A percentile compares a stretch with the other conserved stretches of the same genome.
These are phyloP conservation scores for Sitta carolinensis DNA, from an alignment of 2,797 vertebrate genomes.

Conservation along the genomic window DNA sequence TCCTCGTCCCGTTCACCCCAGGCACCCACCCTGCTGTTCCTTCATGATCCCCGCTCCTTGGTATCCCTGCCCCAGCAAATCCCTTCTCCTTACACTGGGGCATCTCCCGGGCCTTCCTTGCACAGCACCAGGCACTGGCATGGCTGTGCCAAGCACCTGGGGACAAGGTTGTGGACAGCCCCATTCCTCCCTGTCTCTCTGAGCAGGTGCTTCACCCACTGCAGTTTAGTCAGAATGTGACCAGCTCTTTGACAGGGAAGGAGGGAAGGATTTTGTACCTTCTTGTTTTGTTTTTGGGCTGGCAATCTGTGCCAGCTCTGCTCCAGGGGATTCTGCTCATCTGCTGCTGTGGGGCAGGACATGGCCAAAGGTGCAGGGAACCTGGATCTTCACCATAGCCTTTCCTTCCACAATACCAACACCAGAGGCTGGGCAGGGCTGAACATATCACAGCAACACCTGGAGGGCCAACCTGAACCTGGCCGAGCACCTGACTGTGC, in stretches of 20 bases:
- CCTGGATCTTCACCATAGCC: not conserved
- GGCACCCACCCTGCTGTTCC: not conserved
- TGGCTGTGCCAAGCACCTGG: not conserved
- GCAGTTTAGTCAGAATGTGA: not conserved
- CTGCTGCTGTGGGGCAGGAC: not conserved
- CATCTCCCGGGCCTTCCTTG: not conserved
- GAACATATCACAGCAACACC: not conserved
- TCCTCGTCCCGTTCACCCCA: not conserved
- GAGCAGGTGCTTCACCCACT: not conserved
- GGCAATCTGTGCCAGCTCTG: not conserved
- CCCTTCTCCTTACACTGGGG: not conserved
- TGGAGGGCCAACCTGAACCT: not conserved
- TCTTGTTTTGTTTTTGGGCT: not conserved
- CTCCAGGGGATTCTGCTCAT: not conserved
- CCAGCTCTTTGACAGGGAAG: not conserved
- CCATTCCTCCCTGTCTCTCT: not conserved
- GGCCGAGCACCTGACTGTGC: accelerated
- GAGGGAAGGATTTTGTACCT: not conserved
- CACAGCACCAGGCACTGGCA: not conserved
- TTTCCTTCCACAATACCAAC: not conserved
- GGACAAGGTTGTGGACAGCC: not conserved
- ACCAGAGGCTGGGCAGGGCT: not conserved
- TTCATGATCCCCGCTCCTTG: not conserved
- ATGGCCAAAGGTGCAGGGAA: not conserved
- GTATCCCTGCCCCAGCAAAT: not conserved